Conservation (phyloP, 2,888 invertebrate genomes). For the Idaea biselata region DNA sequence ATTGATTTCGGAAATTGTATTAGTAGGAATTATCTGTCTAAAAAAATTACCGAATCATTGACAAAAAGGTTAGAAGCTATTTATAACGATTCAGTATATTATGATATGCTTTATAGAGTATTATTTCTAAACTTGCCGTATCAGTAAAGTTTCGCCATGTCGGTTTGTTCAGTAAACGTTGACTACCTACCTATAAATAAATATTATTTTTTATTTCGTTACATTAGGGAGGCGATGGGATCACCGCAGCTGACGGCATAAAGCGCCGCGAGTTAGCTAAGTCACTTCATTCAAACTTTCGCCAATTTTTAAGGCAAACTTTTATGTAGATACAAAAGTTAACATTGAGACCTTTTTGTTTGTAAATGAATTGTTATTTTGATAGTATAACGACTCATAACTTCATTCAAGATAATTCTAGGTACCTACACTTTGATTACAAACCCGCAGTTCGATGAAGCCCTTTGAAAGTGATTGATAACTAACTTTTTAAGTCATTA, state of each 20-base stretch:
- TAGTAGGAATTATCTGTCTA: too few species aligned
- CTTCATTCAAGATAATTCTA: slow-evolving; percentile 12
- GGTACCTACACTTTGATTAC: not conserved
- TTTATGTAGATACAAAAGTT: slow-evolving; percentile 67
- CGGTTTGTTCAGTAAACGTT: slow-evolving; percentile 41
- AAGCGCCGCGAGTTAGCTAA: slow-evolving; percentile 66
- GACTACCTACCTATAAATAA: slow-evolving; percentile 54
- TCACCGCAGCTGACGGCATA: slow-evolving; percentile 71
- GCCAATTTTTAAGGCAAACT: slow-evolving; percentile 66
- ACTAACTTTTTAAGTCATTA: slow-evolving; percentile 30
- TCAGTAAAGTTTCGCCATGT: slow-evolving; percentile 27
- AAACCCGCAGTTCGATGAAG: slow-evolving; percentile 6
- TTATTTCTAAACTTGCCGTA: slow-evolving; percentile 13
- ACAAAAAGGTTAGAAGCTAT: not conserved
- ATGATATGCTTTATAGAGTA: slow-evolving; percentile 17
- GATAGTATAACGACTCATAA: slow-evolving; percentile 48
- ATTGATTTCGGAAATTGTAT: too few species aligned
- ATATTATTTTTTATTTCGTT: slow-evolving; percentile 68
- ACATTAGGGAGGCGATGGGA: slow-evolving; percentile 71
- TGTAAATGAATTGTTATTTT: slow-evolving; percentile 55
- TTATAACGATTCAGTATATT: slow-evolving; percentile 1
- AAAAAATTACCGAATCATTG: too few species aligned
- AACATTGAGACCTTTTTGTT: slow-evolving; percentile 59
- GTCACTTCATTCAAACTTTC: slow-evolving; percentile 76
- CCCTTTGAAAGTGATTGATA: slow-evolving; percentile 19